phyloP scores from a whole-genome alignment of 2,113 vertebrate species.

The Phodopus roborovskii region DNA sequence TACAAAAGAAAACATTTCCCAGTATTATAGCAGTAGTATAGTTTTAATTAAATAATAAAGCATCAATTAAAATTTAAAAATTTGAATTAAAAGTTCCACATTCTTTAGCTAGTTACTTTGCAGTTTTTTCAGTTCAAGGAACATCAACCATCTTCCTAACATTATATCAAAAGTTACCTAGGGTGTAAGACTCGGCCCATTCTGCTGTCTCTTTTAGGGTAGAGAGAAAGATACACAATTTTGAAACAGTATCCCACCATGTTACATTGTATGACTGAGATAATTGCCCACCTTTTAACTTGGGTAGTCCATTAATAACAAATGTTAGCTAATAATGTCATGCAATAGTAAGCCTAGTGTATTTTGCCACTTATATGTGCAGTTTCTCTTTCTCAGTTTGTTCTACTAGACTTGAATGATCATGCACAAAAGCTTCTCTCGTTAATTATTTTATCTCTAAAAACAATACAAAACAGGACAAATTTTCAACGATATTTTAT shows the following conservation, averaged over 20 bases:
- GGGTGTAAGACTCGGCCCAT: slow-evolving; percentile 4
- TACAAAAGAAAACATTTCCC: slow-evolving; percentile 38
- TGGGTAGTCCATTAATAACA: slow-evolving; percentile 24
- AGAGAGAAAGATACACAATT: slow-evolving; percentile 38
- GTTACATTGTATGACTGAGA: slow-evolving; percentile 35
- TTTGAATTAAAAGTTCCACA: background rate
- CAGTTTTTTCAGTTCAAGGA: slow-evolving; percentile 43
- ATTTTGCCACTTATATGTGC: background rate
- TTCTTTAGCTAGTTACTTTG: slow-evolving; percentile 10
- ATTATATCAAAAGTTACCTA: slow-evolving; percentile 4
- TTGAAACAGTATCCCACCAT: background rate
- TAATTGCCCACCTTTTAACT: background rate
- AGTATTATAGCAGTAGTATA: slow-evolving; percentile 10
- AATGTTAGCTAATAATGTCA: background rate
- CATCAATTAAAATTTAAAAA: background rate
- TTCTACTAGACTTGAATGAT: slow-evolving; percentile 5
- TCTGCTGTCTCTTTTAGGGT: background rate
- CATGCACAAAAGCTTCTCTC: background rate
- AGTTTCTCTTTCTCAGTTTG: slow-evolving; percentile 40
- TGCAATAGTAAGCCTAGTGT: background rate
- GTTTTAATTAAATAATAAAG: background rate
- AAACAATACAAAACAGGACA: background rate
- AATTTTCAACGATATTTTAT: slow-evolving; percentile 24
- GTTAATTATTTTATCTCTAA: background rate
- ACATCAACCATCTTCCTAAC: background rate